Evolutionary conservation across 2,888 invertebrate genomes (phyloP), one percentile per base, ranked within the genome.

Genomic region (Oscheius sp.): DNA sequence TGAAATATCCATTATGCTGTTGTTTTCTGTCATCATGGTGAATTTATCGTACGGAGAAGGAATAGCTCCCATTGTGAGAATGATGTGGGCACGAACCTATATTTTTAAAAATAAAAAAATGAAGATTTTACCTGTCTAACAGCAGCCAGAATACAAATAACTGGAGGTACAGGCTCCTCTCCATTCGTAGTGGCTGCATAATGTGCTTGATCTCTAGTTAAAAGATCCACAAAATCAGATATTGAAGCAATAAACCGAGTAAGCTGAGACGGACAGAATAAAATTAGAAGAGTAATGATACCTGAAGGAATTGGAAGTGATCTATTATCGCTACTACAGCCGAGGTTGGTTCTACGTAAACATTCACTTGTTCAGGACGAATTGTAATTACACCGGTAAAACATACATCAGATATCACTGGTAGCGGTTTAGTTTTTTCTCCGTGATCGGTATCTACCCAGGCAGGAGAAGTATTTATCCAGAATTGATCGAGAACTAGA

Each of bases 261-360:
- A 0, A 77, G 44, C 72, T 74, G 64, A 44, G 72, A 74, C 51
- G 38, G 5, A 36, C 32, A 62, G 33, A 57, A 59, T 45, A 80
- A 50, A 14, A 59, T 59, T 17, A 33, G 45, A 24, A 24, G 38
- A 9, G 49, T 24, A 50, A 33, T 6, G 32, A 49, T 2, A 74
- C 72, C 66, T 80, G 80, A 26, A 83, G 68, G 32, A 82, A 79
- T 64, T 85, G 85, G 66, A 80, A 86, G 68, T 85, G 85, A 69
- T 85, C 84, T 32, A 85, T 57, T 9, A 75, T 61, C 8, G 81
- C 45, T 4, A 75, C 70, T n/a, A 84, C 50, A 4, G 75, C 70
- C n/a, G 73, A 72, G 5, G 66, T 69, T 6, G 83, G 79, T 54
- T 81, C 81, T 0, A 77, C 71, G 32, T 68, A 71, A 9, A 74